Base-by-base conservation (phyloP, 2,113 vertebrate genomes). In the Osmerus mordax region DNA sequence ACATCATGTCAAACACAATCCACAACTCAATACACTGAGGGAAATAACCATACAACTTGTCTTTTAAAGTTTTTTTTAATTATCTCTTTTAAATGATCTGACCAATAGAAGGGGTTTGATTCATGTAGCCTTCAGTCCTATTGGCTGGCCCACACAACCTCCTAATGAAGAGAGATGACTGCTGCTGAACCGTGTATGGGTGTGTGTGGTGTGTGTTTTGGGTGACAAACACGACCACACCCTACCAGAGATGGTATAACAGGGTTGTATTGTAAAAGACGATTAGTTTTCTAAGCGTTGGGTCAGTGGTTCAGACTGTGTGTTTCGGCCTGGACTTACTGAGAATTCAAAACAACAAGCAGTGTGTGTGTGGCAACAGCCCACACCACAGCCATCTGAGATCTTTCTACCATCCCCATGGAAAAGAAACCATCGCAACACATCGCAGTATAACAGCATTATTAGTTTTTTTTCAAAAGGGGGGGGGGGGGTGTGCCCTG, bases 231-330 rank as follows among this genome's bases (percentile, higher is more conserved):
- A 76, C 67, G 76, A 28, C 81, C 74, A 71, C 28, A 58, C 60
- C 70, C 41, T 77, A 47, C 76, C 73, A 79, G 83, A 84, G 82
- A 73, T 88, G 86, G 85, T 87, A 80, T 68, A 86, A 90, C 88
- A 91, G 89, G 88, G 88, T 90, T 85, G 70, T 69, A 74, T 81
- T 70, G 80, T 82, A 74, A 60, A 80, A 86, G 79, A 85, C 78
- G 84, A 85, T 51, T 87, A 71, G 81, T 84, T 87, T 83, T 71
- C 52, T 16, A 19, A 19, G 61, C 18, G 21, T 63, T 4, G 15
- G 32, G 61, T 29, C 28, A 11, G 32, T 36, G 4, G 23, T 25
- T n/a, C 21, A 25, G 59, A 61, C 59, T 36, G 32, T 36, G 32
- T 36, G 32, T 32, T 32, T 32, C 32, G 32, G 32, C 32, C 32